Evolutionary conservation across 2,797 vertebrate genomes (phyloP).

Genomic region (Sebastes dallii): DNA sequence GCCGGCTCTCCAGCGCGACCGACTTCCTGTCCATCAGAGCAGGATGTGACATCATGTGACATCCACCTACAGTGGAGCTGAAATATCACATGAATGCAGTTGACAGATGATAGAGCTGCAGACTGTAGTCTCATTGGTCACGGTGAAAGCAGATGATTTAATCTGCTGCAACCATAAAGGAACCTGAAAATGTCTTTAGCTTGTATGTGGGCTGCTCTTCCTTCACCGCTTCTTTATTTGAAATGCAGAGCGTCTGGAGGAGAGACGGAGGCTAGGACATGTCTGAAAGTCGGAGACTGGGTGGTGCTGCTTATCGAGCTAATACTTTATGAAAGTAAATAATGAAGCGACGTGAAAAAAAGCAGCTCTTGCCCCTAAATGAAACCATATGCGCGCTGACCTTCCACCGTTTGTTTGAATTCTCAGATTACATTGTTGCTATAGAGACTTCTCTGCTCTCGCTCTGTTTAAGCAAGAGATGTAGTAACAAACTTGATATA

Average conservation of each 20-base stretch:
- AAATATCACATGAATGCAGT: slow-evolving; percentile 28
- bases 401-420: slow-evolving; percentile 84
- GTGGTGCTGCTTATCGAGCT: slow-evolving; percentile 84
- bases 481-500: slow-evolving; percentile 86
- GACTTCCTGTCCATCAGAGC: slow-evolving; percentile 77
- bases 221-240: slow-evolving; percentile 29
- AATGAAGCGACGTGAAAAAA: slow-evolving; percentile 81
- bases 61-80: slow-evolving; percentile 50
- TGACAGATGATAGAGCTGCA: slow-evolving; percentile 33
- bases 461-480: slow-evolving; percentile 80
- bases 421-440: slow-evolving; percentile 84
- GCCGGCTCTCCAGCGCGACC: slow-evolving; percentile 39
- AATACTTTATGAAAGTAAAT: slow-evolving; percentile 86
- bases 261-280: slow-evolving; percentile 48
- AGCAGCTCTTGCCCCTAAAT: slow-evolving; percentile 77
- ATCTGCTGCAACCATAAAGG: slow-evolving; percentile 23
- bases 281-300: slow-evolving; percentile 68
- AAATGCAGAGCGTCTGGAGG: slow-evolving; percentile 30
- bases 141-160: slow-evolving; percentile 24
- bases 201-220: slow-evolving; percentile 44
- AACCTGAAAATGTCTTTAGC: slow-evolving; percentile 48
- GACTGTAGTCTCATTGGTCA: slow-evolving; percentile 4
- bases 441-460: slow-evolving; percentile 77
- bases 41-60: slow-evolving; percentile 81
- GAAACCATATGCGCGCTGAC: slow-evolving; percentile 83